Base-by-base conservation (phyloP, 1,140 invertebrate genomes). In the Cotesia typhae region DNA sequence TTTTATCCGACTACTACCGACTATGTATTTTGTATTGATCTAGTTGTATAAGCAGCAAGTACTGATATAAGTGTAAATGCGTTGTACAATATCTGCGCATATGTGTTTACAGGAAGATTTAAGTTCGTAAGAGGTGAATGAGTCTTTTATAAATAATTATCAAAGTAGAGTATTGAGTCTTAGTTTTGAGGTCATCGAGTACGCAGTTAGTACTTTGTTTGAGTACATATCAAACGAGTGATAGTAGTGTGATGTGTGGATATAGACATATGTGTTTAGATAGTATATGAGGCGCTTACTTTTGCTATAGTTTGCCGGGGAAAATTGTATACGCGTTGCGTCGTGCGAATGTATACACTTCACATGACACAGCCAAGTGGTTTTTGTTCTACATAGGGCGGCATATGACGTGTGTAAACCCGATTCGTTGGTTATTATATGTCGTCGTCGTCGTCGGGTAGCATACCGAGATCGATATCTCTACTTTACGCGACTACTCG, bases 361-460 rank as follows among this genome's bases (percentile, higher is more conserved):
- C 28, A 28, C 28, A 28, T 28, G 28, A 28, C 28, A 69, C 38
- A 47, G 10, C 4, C 4, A 7, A 38, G 47, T 63, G 37, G 37
- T 12, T 67, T 36, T 60, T 59, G 36, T 17, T 73, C 36, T 35
- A 69, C 36, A 73, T 68, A 63, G n/a, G 51, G 47, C 52, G 37
- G n/a, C 36, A 17, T 47, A 38, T 74, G 73, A 74, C 73, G 73
- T 74, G 73, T 74, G 63, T 67, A 61, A 69, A 74, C 41, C 35
- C 64, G 68, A 74, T 74, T 74, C 67, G 73, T 59, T 37, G 71
- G 41, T 47, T 47, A 47, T 47, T 47, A 47, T 47, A 47, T 47
- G 41, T 47, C 41, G 41, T 47, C 6, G 41, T 47, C 38, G 38
- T 41, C 38, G 36, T 67, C 52, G 7, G n/a, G 51, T 64, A 57